These are phyloP conservation scores for Rhabdornis inornatus DNA, from an alignment of 2,113 vertebrate genomes.

Conservation along the genomic window DNA sequence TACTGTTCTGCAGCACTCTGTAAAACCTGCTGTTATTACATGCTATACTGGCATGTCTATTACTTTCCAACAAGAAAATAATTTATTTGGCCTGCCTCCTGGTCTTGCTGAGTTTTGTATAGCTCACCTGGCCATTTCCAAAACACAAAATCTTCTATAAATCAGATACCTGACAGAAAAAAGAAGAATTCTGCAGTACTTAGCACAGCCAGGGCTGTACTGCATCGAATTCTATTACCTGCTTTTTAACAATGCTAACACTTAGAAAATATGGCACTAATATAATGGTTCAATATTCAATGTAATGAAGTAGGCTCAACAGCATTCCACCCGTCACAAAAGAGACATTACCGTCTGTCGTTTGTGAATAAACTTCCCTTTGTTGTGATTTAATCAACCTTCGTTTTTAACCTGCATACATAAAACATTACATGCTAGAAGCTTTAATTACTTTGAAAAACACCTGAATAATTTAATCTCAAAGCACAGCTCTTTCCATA, in stretches of 20 bases:
- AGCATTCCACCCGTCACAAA: conserved; percentile 32
- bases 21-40: conserved; percentile 35
- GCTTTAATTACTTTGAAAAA: conserved; percentile 64
- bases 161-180: conserved; percentile 8
- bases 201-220: neutral
- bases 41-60: neutral
- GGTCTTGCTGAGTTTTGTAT: conserved; percentile 4
- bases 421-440: conserved; percentile 61
- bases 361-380: conserved; percentile 57
- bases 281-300: neutral
- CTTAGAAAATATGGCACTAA: neutral
- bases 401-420: conserved; percentile 64
- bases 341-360: neutral
- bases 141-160: conserved; percentile 16
- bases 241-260: neutral
- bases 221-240: neutral
- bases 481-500: neutral
- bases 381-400: conserved; percentile 57
- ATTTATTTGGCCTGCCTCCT: conserved; percentile 11
- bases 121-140: conserved; percentile 4
- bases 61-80: conserved; percentile 49
- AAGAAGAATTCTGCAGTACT: neutral
- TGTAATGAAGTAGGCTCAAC: neutral
- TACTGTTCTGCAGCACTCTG: neutral
- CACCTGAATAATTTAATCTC: conserved; percentile 61